phyloP scores from a whole-genome alignment of 2,888 invertebrate species.

The Physocephala rufipes region DNA sequence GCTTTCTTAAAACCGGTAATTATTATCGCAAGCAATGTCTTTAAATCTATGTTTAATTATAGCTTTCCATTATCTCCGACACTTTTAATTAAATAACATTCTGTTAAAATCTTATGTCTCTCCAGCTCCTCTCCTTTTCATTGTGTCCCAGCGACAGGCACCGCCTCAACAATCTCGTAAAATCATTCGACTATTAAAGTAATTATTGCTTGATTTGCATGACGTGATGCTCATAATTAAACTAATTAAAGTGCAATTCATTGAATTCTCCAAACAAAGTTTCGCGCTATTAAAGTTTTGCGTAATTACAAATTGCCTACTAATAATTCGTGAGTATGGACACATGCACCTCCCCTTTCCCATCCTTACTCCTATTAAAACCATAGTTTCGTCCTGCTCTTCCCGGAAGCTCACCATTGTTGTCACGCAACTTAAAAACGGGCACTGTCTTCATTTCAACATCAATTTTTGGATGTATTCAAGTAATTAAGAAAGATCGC shows the following conservation, averaged over 20 bases:
- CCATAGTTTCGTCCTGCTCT: neutral
- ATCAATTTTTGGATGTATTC: conserved; percentile 1
- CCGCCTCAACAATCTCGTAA: neutral
- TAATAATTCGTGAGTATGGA: neutral
- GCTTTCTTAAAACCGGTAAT: too few relatives aligned
- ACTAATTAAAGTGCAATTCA: conserved; percentile 11
- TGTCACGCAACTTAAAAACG: neutral
- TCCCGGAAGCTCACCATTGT: neutral
- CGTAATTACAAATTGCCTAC: neutral
- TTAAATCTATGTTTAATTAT: too few relatives aligned
- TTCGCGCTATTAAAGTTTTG: conserved; percentile 10
- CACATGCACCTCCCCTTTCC: neutral
- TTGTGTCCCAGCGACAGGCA: too few relatives aligned
- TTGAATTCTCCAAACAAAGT: conserved; percentile 3
- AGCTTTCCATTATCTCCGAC: too few relatives aligned
- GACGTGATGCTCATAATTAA: conserved; percentile 5
- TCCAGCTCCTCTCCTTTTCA: conserved; percentile 16
- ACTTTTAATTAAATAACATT: too few relatives aligned
- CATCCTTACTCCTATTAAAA: neutral
- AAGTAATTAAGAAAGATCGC: conserved; percentile 20
- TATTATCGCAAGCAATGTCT: too few relatives aligned
- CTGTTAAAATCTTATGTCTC: neutral
- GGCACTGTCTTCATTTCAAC: neutral
- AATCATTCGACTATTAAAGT: neutral
- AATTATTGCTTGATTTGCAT: neutral